Base-by-base conservation (phyloP, 1,140 invertebrate species). In the Drosophila santomea region DNA sequence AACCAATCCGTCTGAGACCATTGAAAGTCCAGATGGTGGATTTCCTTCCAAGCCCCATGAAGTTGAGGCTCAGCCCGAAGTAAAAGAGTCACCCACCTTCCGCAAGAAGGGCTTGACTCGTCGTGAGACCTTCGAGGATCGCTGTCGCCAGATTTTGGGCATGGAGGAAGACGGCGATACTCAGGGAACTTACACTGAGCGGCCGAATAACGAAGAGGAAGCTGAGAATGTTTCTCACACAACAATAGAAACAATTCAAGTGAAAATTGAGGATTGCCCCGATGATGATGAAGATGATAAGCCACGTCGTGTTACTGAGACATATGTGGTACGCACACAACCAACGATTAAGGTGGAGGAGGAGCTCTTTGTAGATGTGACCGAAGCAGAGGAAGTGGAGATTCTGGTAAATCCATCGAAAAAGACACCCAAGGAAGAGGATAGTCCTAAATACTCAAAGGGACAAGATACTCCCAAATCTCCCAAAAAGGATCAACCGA, bases 51-150 rank as follows among this genome's bases (percentile, higher is more conserved):
- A 91, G 36, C 57, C 51, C 28, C 57, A 66, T 1, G 83, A 84
- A 14, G 54, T 59, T 4, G 76, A 78, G 4, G 4, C 44, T 12
- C 61, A 72, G 2, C 66, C 68, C 4, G 59, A 66, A 5, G 67
- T 74, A 20, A 77, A 74, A 14, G 35, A 51, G 12, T 45, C 78
- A 8, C 86, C 91, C 15, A 77, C 67, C 0, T 85, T 62, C 45
- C 77, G 74, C 17, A 91, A 91, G 15, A 91, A 91, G 54, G 85
- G 78, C 7, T 28, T 89, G 20, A 79, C 60, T 14, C 93, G 95
- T 78, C 94, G 94, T 41, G 95, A 95, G 90, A 95, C 95, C n/a
- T 95, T 95, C 58, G 95, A 95, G 92, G 95, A 95, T 91, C 93
- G 95, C n/a, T 95, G 95, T 75, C 92, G 94, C 32, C 94, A 95